A percentile compares a stretch with the other conserved stretches of the same genome.
phyloP scores from a whole-genome alignment of 2,113 vertebrate genomes.

The Maccullochella peelii region DNA sequence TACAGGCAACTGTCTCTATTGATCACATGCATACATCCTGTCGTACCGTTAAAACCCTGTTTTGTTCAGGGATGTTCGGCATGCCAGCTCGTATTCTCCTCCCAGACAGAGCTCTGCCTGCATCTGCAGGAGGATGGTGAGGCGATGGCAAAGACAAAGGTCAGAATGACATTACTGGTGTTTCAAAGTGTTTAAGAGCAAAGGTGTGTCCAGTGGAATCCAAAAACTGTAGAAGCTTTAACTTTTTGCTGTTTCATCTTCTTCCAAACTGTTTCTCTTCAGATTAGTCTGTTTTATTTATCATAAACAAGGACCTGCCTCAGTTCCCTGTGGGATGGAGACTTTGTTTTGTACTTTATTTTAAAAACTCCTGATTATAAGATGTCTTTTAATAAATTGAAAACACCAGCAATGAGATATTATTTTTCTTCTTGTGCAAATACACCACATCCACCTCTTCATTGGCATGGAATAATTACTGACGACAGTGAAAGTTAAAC shows the following conservation, averaged over 20 bases:
- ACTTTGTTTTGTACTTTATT: background rate
- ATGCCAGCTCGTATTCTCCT: conserved; percentile 58
- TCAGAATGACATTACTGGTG: conserved; percentile 53
- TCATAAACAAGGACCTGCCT: background rate
- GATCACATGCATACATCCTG: conserved; percentile 51
- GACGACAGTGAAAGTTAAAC: background rate
- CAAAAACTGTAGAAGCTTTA: background rate
- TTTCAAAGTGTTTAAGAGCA: conserved; percentile 40
- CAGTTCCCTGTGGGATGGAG: background rate
- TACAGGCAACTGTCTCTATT: conserved; percentile 70
- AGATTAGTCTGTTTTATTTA: background rate
- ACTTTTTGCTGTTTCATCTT: background rate
- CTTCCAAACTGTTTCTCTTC: background rate
- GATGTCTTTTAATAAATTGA: background rate
- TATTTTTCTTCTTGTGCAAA: background rate
- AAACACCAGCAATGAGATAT: background rate
- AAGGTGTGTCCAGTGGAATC: conserved; percentile 16
- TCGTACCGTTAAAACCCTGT: conserved; percentile 33
- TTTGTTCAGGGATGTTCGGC: conserved; percentile 51
- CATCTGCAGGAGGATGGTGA: conserved; percentile 25
- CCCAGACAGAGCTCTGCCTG: conserved; percentile 20
- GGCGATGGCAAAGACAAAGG: conserved; percentile 63
- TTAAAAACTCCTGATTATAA: background rate
- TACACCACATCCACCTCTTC: background rate
- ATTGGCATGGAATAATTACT: background rate